Evolutionary conservation across 2,797 vertebrate species (phyloP), one percentile per base, ranked within the genome.

Genomic region (Takifugu ocellatus): DNA sequence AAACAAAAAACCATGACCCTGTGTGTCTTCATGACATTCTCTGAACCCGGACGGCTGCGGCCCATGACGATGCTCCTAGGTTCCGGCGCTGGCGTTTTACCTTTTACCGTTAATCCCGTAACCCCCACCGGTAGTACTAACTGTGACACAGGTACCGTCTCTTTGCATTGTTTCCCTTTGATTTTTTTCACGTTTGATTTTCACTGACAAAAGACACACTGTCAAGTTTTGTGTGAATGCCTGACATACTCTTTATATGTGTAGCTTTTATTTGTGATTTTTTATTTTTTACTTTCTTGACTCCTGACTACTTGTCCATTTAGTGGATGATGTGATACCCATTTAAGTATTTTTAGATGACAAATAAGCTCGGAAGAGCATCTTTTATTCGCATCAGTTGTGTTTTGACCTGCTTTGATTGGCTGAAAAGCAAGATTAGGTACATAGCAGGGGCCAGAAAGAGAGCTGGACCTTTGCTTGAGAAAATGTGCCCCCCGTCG

Each of bases 71-170:
- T 77, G 90, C 88, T 89, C 85, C 92, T 90, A 97, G 95, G 95
- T 95, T 92, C 94, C 93, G 94, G 94, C 95, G 85, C 93, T 91
- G 94, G 93, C 92, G 89, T 94, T 91, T 95, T 95, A 89, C 94
- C 94, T 76, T 95, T 95, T 96, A 94, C 94, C 88, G 85, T 96
- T 94, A 96, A 92, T 82, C 95, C 95, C 66, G 90, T 97, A 92
- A 92, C 93, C 77, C 92, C 95, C 88, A 96, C 95, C 92, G 93
- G 79, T 97, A 97, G 93, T 94, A 94, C 94, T 94, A 97, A 97
- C 93, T 97, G 94, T 97, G 94, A 96, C 91, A 94, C 93, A 97
- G 95, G 95, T 97, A 97, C 92, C 91, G 78, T 77, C 84, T 89
- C 48, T 62, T 86, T 79, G 75, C 62, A 77, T 72, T 72, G 59